A percentile compares a stretch with the other conserved stretches of the same genome.
These are phyloP conservation scores for Athene cunicularia DNA, from an alignment of 2,113 vertebrate species.

Conservation along the genomic window DNA sequence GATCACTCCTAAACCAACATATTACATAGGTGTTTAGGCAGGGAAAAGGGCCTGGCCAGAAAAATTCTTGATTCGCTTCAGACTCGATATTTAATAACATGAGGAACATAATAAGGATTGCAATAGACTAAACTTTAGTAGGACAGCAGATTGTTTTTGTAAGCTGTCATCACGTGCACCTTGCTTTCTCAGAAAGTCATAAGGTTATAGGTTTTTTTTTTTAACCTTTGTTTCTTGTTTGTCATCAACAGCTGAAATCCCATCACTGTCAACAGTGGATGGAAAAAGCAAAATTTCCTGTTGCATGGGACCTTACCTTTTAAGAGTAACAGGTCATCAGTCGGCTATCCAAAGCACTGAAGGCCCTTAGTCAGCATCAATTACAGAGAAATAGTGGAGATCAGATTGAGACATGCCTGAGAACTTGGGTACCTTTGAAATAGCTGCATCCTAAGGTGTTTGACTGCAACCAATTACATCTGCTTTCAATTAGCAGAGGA, in stretches of 20 bases:
- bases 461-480: slow-evolving; percentile 3
- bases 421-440: neutral
- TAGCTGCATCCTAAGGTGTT: neutral
- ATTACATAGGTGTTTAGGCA: neutral
- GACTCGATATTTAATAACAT: neutral
- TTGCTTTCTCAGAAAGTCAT: slow-evolving; percentile 18
- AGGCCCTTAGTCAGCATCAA: neutral
- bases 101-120: neutral
- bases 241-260: slow-evolving; percentile 10
- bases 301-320: neutral
- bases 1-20: neutral
- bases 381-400: neutral
- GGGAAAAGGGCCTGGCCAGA: neutral
- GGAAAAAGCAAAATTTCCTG: neutral
- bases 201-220: slow-evolving; percentile 34
- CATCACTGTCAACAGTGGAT: neutral
- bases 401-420: neutral
- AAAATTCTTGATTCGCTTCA: neutral
- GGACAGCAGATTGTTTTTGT: neutral
- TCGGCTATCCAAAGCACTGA: neutral
- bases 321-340: neutral
- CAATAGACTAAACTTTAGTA: neutral
- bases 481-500: slow-evolving; percentile 25
- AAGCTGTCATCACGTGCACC: neutral
- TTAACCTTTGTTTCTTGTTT: slow-evolving; percentile 49